Evolutionary conservation across 2,797 vertebrate species (phyloP).

Genomic region (Valencia hispanica): DNA sequence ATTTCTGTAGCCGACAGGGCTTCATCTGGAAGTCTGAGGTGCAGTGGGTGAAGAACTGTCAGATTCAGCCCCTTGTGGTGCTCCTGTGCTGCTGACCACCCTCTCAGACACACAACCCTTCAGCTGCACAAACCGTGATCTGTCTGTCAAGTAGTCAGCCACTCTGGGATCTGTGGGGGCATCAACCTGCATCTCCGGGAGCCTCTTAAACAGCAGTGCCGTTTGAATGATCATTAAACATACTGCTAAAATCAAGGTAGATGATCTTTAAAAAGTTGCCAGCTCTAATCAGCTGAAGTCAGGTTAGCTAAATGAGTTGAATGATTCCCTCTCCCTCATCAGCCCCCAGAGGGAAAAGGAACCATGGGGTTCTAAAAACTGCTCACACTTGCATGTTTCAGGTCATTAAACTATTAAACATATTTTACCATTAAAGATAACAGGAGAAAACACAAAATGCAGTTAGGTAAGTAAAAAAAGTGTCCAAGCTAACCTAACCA

Average conservation of each 20-base stretch:
- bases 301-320: not conserved
- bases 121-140: not conserved
- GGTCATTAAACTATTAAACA: not conserved
- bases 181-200: not conserved
- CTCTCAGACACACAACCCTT: slow-evolving; percentile 2
- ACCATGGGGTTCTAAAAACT: not conserved
- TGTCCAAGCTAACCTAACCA: not conserved
- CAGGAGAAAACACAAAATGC: not conserved
- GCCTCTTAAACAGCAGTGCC: not conserved
- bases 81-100: not conserved
- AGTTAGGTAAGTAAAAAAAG: not conserved
- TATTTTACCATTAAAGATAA: not conserved
- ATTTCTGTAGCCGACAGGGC: not conserved
- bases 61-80: not conserved
- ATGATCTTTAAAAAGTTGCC: not conserved
- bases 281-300: not conserved
- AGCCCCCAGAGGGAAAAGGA: not conserved
- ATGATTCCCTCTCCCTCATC: not conserved
- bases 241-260: not conserved
- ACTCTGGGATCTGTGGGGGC: not conserved
- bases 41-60: not conserved
- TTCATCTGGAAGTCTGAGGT: slow-evolving; percentile 2
- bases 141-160: not conserved
- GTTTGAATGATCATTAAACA: not conserved
- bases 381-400: not conserved